Conservation (phyloP, 2,888 invertebrate genomes). For the Patella ulyssiponensis region DNA sequence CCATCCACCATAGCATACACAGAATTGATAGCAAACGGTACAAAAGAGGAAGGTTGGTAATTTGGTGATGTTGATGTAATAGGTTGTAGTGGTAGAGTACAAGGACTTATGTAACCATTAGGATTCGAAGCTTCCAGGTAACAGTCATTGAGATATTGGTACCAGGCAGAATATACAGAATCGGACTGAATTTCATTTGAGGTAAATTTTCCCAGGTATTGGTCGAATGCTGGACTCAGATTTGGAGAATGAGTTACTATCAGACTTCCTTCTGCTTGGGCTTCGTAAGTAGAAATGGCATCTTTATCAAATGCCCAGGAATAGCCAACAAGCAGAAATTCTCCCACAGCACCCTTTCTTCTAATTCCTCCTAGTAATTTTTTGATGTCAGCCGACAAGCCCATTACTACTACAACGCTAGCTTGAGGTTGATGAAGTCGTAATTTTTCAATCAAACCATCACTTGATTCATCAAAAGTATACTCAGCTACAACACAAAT, state of each 20-base stretch:
- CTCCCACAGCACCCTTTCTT: constrained; percentile 31
- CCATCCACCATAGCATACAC: constrained; percentile 67
- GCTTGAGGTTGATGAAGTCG: constrained; percentile 44
- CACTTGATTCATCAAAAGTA: background rate
- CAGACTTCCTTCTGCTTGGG: constrained; percentile 51
- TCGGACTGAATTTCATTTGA: constrained; percentile 46
- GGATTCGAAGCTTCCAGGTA: constrained; percentile 50
- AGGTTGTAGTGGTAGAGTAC: constrained; percentile 21
- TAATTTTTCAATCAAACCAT: constrained; percentile 42
- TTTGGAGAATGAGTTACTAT: constrained; percentile 43
- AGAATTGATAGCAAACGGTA: constrained; percentile 55
- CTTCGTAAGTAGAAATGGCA: constrained; percentile 41
- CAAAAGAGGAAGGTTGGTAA: constrained; percentile 38
- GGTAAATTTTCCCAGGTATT: constrained; percentile 43
- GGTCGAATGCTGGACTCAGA: constrained; percentile 37
- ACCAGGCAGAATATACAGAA: constrained; percentile 54
- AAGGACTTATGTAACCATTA: constrained; percentile 43
- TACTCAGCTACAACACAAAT: constrained; percentile 54
- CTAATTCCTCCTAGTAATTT: constrained; percentile 44
- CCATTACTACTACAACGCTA: constrained; percentile 49
- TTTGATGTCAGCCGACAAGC: constrained; percentile 33
- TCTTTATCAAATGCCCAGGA: constrained; percentile 45
- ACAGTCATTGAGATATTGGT: constrained; percentile 56
- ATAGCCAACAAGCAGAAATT: constrained; percentile 55
- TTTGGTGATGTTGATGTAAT: constrained; percentile 36